Conservation (phyloP, 2,888 invertebrate genomes). For the Acronicta leporina region DNA sequence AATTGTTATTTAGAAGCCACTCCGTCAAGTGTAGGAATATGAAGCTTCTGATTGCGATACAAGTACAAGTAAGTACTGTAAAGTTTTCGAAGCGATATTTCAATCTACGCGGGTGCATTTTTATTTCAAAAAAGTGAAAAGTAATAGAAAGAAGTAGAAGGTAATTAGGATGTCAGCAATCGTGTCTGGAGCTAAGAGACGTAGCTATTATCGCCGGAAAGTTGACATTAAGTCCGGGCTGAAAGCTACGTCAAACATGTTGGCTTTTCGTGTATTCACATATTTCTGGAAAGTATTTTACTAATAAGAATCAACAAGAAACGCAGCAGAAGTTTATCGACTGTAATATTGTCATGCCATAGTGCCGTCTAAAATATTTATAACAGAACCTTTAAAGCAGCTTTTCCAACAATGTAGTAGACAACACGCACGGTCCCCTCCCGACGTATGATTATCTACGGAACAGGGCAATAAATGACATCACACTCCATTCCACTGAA, state of each 20-base stretch:
- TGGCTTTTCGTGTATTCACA: conserved; percentile 87
- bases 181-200: conserved; percentile 85
- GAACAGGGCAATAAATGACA: conserved; percentile 86
- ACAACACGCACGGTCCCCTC: conserved; percentile 87
- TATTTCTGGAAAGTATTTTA: conserved; percentile 81
- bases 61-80: conserved; percentile 70
- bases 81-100: conserved; percentile 83
- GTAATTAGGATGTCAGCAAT: conserved; percentile 84
- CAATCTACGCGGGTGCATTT: conserved; percentile 87
- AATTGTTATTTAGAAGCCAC: conserved; percentile 81
- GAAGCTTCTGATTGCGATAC: conserved; percentile 84
- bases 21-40: conserved; percentile 76
- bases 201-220: conserved; percentile 82
- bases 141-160: conserved; percentile 84
- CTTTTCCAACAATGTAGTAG: conserved; percentile 89
- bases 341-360: conserved; percentile 88
- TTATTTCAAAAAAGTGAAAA: conserved; percentile 85
- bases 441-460: conserved; percentile 87
- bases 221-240: conserved; percentile 76
- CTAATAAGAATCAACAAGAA: conserved; percentile 87
- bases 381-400: conserved; percentile 88
- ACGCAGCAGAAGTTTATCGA: conserved; percentile 88
- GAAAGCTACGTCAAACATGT: conserved; percentile 80
- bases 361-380: conserved; percentile 89
- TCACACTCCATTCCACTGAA: conserved; percentile 79